phyloP scores from a whole-genome alignment of 2,113 vertebrate species.

The Aegotheles bennettii region DNA sequence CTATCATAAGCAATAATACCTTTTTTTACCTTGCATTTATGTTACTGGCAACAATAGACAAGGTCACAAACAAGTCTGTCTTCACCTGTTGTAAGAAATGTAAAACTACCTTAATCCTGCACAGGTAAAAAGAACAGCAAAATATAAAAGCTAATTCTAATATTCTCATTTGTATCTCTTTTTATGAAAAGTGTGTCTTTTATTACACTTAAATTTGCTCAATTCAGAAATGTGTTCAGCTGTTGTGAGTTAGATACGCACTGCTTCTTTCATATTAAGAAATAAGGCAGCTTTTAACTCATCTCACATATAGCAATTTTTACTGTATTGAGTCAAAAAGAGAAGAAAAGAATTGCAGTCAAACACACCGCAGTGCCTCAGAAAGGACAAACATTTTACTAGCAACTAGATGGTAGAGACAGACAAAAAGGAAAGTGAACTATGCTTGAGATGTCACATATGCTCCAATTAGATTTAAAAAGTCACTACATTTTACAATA shows the following conservation, averaged over 20 bases:
- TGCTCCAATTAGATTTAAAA: neutral
- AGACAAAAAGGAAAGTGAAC: neutral
- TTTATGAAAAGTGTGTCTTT: neutral
- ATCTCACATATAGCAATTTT: neutral
- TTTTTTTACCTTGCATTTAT: too few species aligned
- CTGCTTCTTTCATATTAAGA: neutral
- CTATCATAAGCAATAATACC: neutral
- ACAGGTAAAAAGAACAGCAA: neutral
- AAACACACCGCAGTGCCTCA: neutral
- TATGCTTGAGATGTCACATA: neutral
- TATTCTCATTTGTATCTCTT: constrained; percentile 2
- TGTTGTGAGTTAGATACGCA: neutral
- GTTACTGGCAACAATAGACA: neutral
- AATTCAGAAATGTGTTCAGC: neutral
- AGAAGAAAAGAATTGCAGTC: neutral
- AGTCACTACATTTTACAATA: neutral
- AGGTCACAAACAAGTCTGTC: neutral
- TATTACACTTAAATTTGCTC: constrained; percentile 24
- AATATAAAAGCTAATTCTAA: neutral
- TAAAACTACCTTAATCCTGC: neutral
- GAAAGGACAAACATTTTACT: neutral
- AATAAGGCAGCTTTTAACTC: constrained; percentile 12
- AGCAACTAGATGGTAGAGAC: neutral
- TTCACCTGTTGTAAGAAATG: neutral
- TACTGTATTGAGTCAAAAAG: neutral